Conservation (phyloP, 2,113 vertebrate species). For the Platysternon megacephalum region DNA sequence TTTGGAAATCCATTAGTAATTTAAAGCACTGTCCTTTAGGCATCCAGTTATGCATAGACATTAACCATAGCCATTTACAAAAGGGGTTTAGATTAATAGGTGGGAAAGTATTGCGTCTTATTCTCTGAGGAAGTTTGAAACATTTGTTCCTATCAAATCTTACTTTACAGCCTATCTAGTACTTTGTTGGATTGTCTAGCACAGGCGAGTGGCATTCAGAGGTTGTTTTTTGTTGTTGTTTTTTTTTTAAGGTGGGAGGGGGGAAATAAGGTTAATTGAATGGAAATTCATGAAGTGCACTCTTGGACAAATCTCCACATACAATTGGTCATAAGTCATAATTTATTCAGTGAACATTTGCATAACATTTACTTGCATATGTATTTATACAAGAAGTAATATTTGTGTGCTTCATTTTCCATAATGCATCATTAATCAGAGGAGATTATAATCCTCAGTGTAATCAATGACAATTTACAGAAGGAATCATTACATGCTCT, state of each 20-base stretch:
- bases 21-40: neutral
- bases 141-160: neutral
- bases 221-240: no score
- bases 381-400: conserved; percentile 15
- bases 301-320: neutral
- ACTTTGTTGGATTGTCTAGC: neutral
- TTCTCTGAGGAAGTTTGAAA: neutral
- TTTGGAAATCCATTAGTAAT: neutral
- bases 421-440: conserved; percentile 28
- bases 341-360: neutral
- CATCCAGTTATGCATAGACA: neutral
- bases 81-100: neutral
- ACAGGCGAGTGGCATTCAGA: neutral
- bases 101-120: neutral
- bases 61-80: neutral
- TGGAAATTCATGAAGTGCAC: neutral
- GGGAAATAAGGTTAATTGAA: neutral
- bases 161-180: neutral
- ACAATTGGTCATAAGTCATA: neutral
- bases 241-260: no score
- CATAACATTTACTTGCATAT: neutral
- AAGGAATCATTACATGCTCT: neutral
- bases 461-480: conserved; percentile 14
- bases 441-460: neutral
- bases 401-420: neutral